These are phyloP conservation scores for Phyto melanocephala DNA, from an alignment of 2,888 invertebrate species.

Conservation along the genomic window DNA sequence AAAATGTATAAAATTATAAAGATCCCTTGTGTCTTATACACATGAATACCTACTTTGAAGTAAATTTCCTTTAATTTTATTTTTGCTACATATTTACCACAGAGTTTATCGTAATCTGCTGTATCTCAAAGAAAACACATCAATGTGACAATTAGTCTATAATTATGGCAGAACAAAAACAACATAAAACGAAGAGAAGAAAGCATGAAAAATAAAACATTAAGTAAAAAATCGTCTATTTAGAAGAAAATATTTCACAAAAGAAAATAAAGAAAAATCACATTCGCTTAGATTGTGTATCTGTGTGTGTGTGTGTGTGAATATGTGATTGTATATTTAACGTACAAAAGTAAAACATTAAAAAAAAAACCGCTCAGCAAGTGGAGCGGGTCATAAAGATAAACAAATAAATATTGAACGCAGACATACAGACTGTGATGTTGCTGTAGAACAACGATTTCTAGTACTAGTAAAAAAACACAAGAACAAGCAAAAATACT, in stretches of 20 bases:
- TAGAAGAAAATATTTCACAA: conserved; percentile 22
- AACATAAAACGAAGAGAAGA: neutral
- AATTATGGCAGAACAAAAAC: conserved; percentile 7
- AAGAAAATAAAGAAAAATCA: conserved; percentile 35
- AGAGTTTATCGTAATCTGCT: neutral
- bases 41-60: too few species aligned
- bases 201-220: neutral
- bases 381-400: conserved; percentile 53
- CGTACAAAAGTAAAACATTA: conserved; percentile 5
- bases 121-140: conserved; percentile 31
- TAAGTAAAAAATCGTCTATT: conserved; percentile 16
- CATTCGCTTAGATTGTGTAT: conserved; percentile 1
- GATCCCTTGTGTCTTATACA: too few species aligned
- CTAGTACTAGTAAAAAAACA: conserved; percentile 1
- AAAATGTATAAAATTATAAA: too few species aligned
- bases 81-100: too few species aligned
- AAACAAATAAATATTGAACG: conserved; percentile 50
- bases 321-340: neutral
- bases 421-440: conserved; percentile 63
- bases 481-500: neutral
- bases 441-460: neutral
- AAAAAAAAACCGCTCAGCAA: conserved; percentile 44
- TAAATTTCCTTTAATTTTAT: too few species aligned
- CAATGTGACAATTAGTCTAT: conserved; percentile 44
- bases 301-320: neutral